Base-by-base conservation (phyloP, 2,797 vertebrate species). In the Tolypeutes matacus region DNA sequence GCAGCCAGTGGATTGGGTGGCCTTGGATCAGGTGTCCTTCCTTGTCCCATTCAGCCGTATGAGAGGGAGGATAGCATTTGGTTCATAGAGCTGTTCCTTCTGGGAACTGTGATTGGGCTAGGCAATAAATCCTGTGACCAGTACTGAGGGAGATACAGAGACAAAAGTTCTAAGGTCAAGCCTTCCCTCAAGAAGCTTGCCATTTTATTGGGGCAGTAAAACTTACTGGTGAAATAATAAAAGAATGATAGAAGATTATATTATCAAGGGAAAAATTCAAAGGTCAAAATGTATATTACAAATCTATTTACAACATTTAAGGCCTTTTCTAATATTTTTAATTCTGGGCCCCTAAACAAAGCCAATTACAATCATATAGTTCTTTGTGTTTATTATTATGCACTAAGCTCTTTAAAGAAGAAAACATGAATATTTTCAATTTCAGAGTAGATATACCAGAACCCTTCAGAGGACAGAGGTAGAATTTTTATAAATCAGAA, bases 371-470 rank as follows among this genome's bases (percentile, higher is more conserved):
- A 88, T 65, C 49, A 69, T 34, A 73, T 31, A 34, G 15, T 83
- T 51, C 10, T 89, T 31, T 73, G 56, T 58, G 21, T 65, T 87
- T 72, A 65, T 84, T 46, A 39, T 94, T 90, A 64, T 27, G 1
- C 89, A 51, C 13, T 77, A 88, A 84, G 34, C 11, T 67, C 2
- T 64, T 83, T 82, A 53, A 73, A 90, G 18, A 90, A 4, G 81
- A 65, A 42, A 76, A 95, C 64, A 86, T 1, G 29, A 25, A 8
- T 91, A 73, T 90, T 91, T 81, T 91, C 23, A 89, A 76, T 12
- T 65, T 86, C 31, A 51, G 31, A 76, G 17, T 39, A 77, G 65
- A 3, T 72, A 42, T 27, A 81, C 34, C 31, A 78, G 70, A 86
- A 75, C 14, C 18, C n/a, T 69, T 86, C 51, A 82, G 53, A 77